A percentile compares a stretch with the other conserved stretches of the same genome.
phyloP scores from a whole-genome alignment of 2,113 vertebrate species.

The Syngnathus floridae region DNA sequence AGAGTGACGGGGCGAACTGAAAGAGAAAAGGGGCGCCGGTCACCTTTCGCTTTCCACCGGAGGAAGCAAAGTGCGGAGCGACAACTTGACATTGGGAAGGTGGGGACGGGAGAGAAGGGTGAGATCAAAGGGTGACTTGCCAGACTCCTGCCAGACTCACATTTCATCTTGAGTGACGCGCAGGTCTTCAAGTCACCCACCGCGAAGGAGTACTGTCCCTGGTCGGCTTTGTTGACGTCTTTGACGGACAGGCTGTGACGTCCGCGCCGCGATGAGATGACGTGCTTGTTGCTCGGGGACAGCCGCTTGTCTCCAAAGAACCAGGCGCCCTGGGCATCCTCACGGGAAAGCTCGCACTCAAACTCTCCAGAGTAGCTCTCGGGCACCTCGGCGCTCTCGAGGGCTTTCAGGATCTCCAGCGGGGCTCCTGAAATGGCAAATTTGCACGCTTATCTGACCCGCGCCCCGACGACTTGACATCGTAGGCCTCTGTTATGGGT shows the following conservation, averaged over 20 bases:
- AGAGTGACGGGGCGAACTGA: slow-evolving; percentile 87
- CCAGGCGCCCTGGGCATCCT: slow-evolving; percentile 90
- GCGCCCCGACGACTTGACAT: neutral
- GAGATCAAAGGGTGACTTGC: too few relatives aligned
- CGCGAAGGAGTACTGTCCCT: slow-evolving; percentile 88
- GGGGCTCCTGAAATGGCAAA: slow-evolving; percentile 72
- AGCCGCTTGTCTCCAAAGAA: slow-evolving; percentile 81
- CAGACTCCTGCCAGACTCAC: slow-evolving; percentile 67
- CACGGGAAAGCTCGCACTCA: slow-evolving; percentile 85
- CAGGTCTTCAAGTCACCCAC: slow-evolving; percentile 78
- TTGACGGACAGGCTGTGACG: slow-evolving; percentile 86
- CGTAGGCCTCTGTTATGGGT: neutral
- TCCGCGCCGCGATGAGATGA: slow-evolving; percentile 84
- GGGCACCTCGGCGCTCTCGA: slow-evolving; percentile 86
- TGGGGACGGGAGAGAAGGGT: too few relatives aligned
- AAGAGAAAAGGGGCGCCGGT: slow-evolving; percentile 5
- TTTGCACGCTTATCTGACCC: too few relatives aligned
- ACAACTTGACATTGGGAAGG: too few relatives aligned
- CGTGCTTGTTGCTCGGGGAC: slow-evolving; percentile 75
- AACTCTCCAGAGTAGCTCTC: slow-evolving; percentile 88
- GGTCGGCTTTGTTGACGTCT: slow-evolving; percentile 92
- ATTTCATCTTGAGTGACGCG: slow-evolving; percentile 88
- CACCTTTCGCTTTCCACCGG: too few relatives aligned
- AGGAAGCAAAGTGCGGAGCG: neutral
- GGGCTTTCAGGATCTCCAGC: slow-evolving; percentile 83